Base-by-base conservation (phyloP, 2,888 invertebrate genomes). In the Coelogynopora nodosa region DNA sequence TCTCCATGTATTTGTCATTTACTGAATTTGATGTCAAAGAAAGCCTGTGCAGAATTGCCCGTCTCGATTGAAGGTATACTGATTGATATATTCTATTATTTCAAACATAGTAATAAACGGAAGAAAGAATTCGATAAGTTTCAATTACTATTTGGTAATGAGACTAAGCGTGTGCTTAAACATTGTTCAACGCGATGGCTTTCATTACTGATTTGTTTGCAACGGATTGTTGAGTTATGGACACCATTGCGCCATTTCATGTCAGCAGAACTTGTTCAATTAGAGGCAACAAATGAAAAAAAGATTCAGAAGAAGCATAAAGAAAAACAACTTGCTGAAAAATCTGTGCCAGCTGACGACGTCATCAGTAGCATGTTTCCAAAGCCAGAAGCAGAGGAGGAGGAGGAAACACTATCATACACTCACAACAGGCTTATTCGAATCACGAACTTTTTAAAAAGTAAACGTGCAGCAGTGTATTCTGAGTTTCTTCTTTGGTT, bases 221-320 rank as follows among this genome's bases (percentile, higher is more conserved):
- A 86, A 29, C 31, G 82, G 5, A 82, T 82, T 27, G 82, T 82
- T 13, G 26, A 29, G 13, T 27, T 82, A 13, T 82, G 82, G 82
- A 82, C 10, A 31, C 82, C 82, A 5, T 29, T 82, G 23, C 31
- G n/a, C 10, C 82, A 87, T 86, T 49, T 84, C 29, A 0, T 85
- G 31, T 2, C 29, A 2, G 5, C 10, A 23, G 10, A 82, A 2
- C 74, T 31, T 84, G 28, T 5, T 74, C 5, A 49, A 10, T 18
- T 49, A 49, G 5, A 49, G 49, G 5, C 49, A 49, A 49, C 5
- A 18, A 49, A 10, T 49, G 49, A 49, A 5, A 49, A 49, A 49
- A 49, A 49, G 18, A 49, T 5, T 10, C 5, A 49, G 5, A 49
- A 49, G 49, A 49, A 49, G 18, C 49, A 49, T 49, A 18, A 49